Evolutionary conservation across 2,888 invertebrate species (phyloP).

Genomic region (Labia minor): DNA sequence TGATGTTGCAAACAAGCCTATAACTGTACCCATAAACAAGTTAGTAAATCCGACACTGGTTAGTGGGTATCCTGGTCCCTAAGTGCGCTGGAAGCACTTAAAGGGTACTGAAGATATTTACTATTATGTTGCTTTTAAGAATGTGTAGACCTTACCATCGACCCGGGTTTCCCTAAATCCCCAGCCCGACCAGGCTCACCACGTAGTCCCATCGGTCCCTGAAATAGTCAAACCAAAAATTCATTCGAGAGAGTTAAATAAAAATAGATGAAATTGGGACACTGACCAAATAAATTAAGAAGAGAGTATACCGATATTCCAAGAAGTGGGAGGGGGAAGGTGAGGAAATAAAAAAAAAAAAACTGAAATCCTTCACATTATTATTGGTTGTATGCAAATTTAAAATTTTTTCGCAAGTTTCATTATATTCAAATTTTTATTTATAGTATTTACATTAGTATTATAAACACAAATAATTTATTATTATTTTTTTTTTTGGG

Average conservation of each 20-base stretch:
- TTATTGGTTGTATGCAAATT: too few species aligned
- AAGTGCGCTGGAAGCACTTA: slow-evolving; percentile 1
- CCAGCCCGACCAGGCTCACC: slow-evolving; percentile 62
- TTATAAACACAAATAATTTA: too few species aligned
- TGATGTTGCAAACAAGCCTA: slow-evolving; percentile 13
- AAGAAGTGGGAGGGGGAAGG: too few species aligned
- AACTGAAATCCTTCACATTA: too few species aligned
- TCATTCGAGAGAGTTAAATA: too few species aligned
- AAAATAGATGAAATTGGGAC: slow-evolving; percentile 18
- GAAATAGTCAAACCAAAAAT: slow-evolving; percentile 29
- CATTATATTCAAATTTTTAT: too few species aligned
- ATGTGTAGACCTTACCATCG: slow-evolving; percentile 54
- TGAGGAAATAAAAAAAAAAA: too few species aligned
- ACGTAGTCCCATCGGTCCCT: slow-evolving; percentile 74
- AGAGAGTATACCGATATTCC: slow-evolving; percentile 22
- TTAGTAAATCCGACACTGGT: slow-evolving; percentile 6
- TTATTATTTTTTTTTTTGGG: too few species aligned
- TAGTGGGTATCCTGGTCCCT: not conserved
- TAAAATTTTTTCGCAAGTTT: too few species aligned
- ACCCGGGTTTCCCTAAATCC: slow-evolving; percentile 62
- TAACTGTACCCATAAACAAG: slow-evolving; percentile 8
- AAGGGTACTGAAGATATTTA: not conserved
- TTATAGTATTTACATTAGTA: too few species aligned
- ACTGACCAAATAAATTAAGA: slow-evolving; percentile 14
- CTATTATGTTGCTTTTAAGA: slow-evolving; percentile 22